Conservation (phyloP, 2,113 vertebrate species). For the Caranx ignobilis region DNA sequence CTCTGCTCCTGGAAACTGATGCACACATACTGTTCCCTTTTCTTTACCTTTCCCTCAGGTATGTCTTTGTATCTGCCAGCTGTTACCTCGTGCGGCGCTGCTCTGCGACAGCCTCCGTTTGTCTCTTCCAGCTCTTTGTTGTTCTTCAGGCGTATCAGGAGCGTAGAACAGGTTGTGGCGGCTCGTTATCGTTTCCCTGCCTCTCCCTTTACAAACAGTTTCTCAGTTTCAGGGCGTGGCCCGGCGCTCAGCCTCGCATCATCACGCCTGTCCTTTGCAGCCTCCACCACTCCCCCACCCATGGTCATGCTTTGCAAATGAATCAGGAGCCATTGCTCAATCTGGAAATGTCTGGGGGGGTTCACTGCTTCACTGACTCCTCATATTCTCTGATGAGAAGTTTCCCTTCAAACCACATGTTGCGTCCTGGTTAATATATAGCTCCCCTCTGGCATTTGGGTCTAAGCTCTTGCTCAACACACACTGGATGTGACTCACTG, state of each 20-base stretch:
- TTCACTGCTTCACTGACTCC: neutral
- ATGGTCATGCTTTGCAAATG: neutral
- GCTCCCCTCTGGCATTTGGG: neutral
- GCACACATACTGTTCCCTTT: neutral
- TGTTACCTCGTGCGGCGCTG: neutral
- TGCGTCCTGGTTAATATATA: neutral
- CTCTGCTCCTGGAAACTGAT: neutral
- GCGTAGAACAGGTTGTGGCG: conserved; percentile 37
- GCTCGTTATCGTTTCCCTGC: neutral
- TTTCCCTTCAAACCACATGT: neutral
- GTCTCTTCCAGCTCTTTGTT: too few species aligned
- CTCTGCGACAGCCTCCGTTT: neutral
- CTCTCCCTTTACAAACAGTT: conserved; percentile 18
- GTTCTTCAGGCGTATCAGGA: fast-evolving
- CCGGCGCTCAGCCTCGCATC: fast-evolving
- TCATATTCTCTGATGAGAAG: neutral
- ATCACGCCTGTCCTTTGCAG: neutral
- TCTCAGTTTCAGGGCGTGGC: conserved; percentile 59
- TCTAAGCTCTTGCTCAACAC: neutral
- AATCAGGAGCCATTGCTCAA: neutral
- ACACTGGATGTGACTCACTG: neutral
- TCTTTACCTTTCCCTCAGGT: neutral
- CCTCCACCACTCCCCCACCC: neutral
- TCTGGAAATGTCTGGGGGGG: neutral
- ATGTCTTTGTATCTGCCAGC: neutral